phyloP scores from a whole-genome alignment of 2,888 invertebrate genomes.

The Ethmia dodecea region DNA sequence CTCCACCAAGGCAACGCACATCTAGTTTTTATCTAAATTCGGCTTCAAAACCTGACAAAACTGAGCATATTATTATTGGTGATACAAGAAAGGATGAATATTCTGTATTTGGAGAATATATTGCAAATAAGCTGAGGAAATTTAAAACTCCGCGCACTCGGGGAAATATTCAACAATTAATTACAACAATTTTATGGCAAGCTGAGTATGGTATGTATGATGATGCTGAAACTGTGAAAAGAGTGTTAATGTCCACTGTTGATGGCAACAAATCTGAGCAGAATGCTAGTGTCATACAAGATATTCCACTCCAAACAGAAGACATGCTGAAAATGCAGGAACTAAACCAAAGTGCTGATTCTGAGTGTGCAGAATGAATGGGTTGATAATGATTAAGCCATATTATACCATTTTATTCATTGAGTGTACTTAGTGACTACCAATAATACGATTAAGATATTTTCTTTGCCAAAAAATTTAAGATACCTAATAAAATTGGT shows the following conservation, averaged over 20 bases:
- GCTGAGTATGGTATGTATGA: constrained; percentile 65
- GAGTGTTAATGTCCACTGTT: constrained; percentile 44
- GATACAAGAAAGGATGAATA: constrained; percentile 50
- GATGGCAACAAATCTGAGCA: background rate
- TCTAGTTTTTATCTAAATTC: constrained; percentile 17
- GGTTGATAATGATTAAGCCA: too few species aligned
- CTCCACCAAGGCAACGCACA: constrained; percentile 33
- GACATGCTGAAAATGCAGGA: background rate
- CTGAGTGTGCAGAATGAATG: background rate
- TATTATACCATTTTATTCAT: too few species aligned
- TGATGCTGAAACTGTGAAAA: constrained; percentile 54
- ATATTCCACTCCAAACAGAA: background rate
- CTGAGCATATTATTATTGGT: constrained; percentile 30
- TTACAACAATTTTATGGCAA: constrained; percentile 67
- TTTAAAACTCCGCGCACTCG: constrained; percentile 45
- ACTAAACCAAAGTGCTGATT: constrained; percentile 3
- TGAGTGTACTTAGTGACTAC: too few species aligned
- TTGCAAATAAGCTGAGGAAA: constrained; percentile 62
- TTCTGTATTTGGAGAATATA: constrained; percentile 61
- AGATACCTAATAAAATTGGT: too few species aligned
- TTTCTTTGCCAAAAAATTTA: too few species aligned
- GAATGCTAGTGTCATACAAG: constrained; percentile 9
- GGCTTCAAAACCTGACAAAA: constrained; percentile 14
- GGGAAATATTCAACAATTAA: constrained; percentile 62
- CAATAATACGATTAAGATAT: too few species aligned